A percentile compares a stretch with the other conserved stretches of the same genome.
Conservation (phyloP, 2,888 invertebrate genomes). For the Liposcelis brunnea region DNA sequence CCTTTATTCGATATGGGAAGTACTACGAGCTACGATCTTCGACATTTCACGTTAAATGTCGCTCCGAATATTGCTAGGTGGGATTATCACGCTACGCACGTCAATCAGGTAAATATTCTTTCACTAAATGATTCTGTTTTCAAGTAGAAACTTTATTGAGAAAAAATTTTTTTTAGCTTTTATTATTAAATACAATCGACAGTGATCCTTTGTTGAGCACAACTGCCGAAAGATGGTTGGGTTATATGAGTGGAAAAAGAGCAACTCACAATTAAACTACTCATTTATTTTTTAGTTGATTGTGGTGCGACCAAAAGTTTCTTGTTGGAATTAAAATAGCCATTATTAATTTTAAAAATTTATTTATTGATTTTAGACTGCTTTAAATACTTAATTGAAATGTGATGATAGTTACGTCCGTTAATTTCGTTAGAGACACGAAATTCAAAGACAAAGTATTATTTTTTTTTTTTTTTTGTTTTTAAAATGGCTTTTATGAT, state of each 20-base stretch:
- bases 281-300: too few relatives aligned
- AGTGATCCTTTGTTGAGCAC: constrained; percentile 60
- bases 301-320: too few relatives aligned
- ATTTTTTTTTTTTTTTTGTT: too few relatives aligned
- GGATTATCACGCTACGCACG: constrained; percentile 98
- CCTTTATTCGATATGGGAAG: constrained; percentile 89
- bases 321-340: too few relatives aligned
- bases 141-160: too few relatives aligned
- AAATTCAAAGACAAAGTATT: too few relatives aligned
- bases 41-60: constrained; percentile 78
- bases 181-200: constrained; percentile 73
- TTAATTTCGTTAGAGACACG: too few relatives aligned
- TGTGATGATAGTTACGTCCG: too few relatives aligned
- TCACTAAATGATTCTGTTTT: not conserved
- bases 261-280: constrained; percentile 72
- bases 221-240: constrained; percentile 84
- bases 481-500: too few relatives aligned
- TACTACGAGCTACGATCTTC: constrained; percentile 73
- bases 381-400: too few relatives aligned
- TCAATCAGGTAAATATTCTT: constrained; percentile 54
- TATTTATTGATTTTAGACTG: too few relatives aligned
- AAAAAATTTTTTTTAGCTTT: constrained; percentile 34
- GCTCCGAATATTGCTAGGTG: constrained; percentile 91
- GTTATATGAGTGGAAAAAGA: constrained; percentile 86
- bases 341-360: too few relatives aligned